A percentile compares a stretch with the other conserved stretches of the same genome.
Conservation (phyloP, 2,888 invertebrate species). For the Diloba caeruleocephala region DNA sequence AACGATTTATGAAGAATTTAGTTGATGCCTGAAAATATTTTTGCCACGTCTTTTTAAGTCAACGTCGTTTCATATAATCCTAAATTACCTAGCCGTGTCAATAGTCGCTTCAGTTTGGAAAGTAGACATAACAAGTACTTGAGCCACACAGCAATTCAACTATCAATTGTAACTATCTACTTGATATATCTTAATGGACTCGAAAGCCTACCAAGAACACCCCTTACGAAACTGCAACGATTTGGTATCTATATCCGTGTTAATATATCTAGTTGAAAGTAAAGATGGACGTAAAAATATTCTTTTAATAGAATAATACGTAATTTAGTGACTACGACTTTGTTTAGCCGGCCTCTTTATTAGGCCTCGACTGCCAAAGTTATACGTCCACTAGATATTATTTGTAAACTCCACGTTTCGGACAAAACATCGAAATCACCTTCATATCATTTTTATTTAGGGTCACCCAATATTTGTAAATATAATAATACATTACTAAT, state of each 20-base stretch:
- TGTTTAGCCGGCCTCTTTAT: constrained; percentile 14
- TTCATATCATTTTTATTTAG: constrained; percentile 12
- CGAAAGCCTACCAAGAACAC: constrained; percentile 39
- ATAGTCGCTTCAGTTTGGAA: constrained; percentile 16
- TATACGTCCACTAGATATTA: constrained; percentile 23
- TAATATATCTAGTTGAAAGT: constrained; percentile 53
- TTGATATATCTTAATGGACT: constrained; percentile 42
- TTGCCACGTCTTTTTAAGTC: constrained; percentile 11
- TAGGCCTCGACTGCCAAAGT: constrained; percentile 4
- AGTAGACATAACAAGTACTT: constrained; percentile 29
- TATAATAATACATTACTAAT: constrained; percentile 14
- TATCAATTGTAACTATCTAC: constrained; percentile 47
- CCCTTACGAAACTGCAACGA: constrained; percentile 23
- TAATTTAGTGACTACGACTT: constrained; percentile 4
- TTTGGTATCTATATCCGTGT: constrained; percentile 44
- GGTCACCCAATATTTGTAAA: constrained; percentile 6
- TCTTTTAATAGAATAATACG: constrained; percentile 2
- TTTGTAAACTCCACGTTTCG: constrained; percentile 25
- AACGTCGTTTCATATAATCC: constrained; percentile 15
- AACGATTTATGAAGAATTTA: background rate
- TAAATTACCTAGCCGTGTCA: constrained; percentile 13
- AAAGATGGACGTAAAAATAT: constrained; percentile 13
- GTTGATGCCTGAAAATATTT: constrained; percentile 1
- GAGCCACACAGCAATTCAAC: constrained; percentile 35
- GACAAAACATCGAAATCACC: constrained; percentile 18